Conservation (phyloP, 1,140 invertebrate species). For the Dolichoris vasculosae region DNA sequence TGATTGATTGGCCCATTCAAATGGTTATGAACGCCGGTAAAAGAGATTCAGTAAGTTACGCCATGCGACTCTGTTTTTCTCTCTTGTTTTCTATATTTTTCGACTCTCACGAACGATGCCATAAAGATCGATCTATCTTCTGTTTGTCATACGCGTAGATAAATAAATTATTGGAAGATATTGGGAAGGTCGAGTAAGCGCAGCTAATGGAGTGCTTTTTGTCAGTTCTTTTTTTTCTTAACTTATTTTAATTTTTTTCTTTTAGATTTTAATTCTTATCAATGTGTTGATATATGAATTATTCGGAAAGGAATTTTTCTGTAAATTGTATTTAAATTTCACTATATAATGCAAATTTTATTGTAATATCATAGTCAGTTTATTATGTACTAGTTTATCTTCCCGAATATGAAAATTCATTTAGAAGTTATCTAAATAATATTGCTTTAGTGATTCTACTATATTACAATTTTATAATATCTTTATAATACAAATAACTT, state of each 20-base stretch:
- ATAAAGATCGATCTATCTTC: conserved; percentile 68
- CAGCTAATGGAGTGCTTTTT: conserved; percentile 45
- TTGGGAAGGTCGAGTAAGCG: not conserved
- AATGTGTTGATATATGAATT: not conserved
- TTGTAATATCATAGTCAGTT: too few species aligned
- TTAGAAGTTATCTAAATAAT: too few species aligned
- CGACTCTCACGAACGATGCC: conserved; percentile 5
- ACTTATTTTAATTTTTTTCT: not conserved
- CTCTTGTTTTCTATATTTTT: not conserved
- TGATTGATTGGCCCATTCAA: conserved; percentile 74
- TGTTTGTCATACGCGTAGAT: conserved; percentile 67
- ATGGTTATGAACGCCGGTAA: conserved; percentile 69
- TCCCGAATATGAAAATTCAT: too few species aligned
- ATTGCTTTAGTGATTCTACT: too few species aligned
- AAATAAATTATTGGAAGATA: conserved; percentile 69
- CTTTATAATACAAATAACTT: too few species aligned
- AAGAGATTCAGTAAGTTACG: conserved; percentile 24
- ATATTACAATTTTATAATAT: too few species aligned
- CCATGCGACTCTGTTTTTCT: not conserved
- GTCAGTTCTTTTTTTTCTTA: not conserved
- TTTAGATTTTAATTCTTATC: not conserved
- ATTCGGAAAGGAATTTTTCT: not conserved
- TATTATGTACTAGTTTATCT: too few species aligned
- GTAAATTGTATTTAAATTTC: too few species aligned
- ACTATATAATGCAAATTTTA: too few species aligned